These are phyloP conservation scores for Norana najaformis DNA, from an alignment of 2,888 invertebrate genomes.

Conservation along the genomic window DNA sequence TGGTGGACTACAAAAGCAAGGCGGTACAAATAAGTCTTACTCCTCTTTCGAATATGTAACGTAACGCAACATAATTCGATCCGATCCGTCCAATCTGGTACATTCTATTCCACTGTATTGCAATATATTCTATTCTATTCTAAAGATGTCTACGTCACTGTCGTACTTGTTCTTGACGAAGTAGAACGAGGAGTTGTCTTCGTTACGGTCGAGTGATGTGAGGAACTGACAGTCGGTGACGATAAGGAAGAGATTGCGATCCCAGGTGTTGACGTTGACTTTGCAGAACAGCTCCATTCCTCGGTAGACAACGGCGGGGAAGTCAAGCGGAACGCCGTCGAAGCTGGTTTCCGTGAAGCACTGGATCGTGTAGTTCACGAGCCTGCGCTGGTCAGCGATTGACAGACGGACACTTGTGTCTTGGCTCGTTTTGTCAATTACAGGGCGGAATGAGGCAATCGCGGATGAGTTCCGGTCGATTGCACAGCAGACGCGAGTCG, in stretches of 20 bases:
- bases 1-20: no score
- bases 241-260: slow-evolving; percentile 35
- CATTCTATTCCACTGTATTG: no score
- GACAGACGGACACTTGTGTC: background rate
- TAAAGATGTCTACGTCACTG: background rate
- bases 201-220: background rate
- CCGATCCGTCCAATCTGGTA: no score
- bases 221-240: slow-evolving; percentile 40
- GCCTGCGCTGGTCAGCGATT: background rate
- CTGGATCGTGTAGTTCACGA: slow-evolving; percentile 25
- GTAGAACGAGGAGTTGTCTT: slow-evolving; percentile 27
- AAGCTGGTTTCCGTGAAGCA: slow-evolving; percentile 32
- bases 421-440: background rate
- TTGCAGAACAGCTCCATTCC: slow-evolving; percentile 38
- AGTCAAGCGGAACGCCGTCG: background rate
- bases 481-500: slow-evolving; percentile 29
- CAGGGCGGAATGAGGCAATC: background rate
- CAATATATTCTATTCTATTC: background rate
- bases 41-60: no score
- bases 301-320: slow-evolving; percentile 16
- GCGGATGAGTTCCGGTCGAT: slow-evolving; percentile 29
- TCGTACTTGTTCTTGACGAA: slow-evolving; percentile 40
- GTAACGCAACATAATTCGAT: no score
- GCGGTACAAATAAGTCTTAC: no score
- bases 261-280: slow-evolving; percentile 35